phyloP scores from a whole-genome alignment of 2,888 invertebrate species.

The Brassicogethes aeneus region DNA sequence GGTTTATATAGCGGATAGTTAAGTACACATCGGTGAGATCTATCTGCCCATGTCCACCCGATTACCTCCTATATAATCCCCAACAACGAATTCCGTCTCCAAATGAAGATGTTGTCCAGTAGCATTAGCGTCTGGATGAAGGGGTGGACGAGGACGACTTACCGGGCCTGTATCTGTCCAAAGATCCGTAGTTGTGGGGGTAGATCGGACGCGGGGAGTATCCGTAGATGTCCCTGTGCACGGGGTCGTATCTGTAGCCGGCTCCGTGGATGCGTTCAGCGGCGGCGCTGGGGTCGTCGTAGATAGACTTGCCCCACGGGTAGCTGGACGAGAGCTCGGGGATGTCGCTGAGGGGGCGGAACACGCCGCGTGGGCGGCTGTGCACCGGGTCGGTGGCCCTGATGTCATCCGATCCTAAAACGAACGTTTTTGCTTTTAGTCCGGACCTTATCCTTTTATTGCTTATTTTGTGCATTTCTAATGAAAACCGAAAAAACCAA shows the following conservation, averaged over 20 bases:
- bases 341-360: conserved; percentile 59
- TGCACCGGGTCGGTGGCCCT: conserved; percentile 66
- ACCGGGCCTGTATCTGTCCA: conserved; percentile 79
- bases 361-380: conserved; percentile 57
- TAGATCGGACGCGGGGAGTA: conserved; percentile 83
- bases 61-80: too few relatives aligned
- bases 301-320: conserved; percentile 79
- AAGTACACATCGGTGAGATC: too few relatives aligned
- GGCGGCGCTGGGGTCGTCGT: conserved; percentile 72
- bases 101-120: too few relatives aligned
- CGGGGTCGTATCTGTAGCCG: conserved; percentile 85
- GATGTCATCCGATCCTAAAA: conserved; percentile 80
- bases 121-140: not conserved
- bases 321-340: conserved; percentile 64
- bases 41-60: too few relatives aligned
- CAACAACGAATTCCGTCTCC: too few relatives aligned
- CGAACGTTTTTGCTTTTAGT: too few relatives aligned
- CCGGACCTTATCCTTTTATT: too few relatives aligned
- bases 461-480: too few relatives aligned
- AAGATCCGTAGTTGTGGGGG: conserved; percentile 71
- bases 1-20: too few relatives aligned
- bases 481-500: too few relatives aligned
- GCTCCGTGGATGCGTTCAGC: conserved; percentile 78
- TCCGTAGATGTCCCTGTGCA: conserved; percentile 83
- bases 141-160: conserved; percentile 39